These are phyloP conservation scores for Macrobrachium rosenbergii DNA, from an alignment of 1,140 invertebrate genomes.

Conservation along the genomic window DNA sequence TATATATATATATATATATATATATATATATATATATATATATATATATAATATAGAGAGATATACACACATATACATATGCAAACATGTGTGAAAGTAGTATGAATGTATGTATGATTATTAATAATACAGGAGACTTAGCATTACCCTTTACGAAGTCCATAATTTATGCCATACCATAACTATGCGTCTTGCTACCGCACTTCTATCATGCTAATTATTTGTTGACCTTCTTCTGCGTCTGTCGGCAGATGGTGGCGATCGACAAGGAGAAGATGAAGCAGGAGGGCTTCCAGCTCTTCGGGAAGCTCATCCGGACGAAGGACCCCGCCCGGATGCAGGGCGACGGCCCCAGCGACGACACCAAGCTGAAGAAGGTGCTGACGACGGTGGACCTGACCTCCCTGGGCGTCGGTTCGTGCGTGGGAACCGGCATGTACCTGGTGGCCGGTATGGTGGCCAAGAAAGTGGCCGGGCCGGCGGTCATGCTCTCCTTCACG, in stretches of 20 bases:
- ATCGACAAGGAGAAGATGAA: constrained; percentile 23
- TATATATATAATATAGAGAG: not conserved
- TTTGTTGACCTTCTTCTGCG: not conserved
- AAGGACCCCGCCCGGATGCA: constrained; percentile 42
- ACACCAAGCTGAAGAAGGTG: constrained; percentile 79
- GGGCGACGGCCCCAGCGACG: not conserved
- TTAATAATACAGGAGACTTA: too few relatives aligned
- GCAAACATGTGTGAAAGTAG: not conserved
- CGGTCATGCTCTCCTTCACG: constrained; percentile 88
- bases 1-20: not conserved
- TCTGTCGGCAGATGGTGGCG: constrained; percentile 31
- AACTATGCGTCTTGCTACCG: not conserved
- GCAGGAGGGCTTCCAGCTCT: constrained; percentile 28
- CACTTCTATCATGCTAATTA: not conserved
- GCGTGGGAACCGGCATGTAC: constrained; percentile 94
- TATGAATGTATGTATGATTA: too few relatives aligned
- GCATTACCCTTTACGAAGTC: too few relatives aligned
- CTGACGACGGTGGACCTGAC: constrained; percentile 90
- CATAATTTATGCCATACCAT: not conserved
- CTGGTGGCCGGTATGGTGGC: constrained; percentile 92
- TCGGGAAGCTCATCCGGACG: constrained; percentile 44
- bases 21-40: not conserved
- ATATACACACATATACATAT: not conserved
- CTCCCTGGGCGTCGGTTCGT: constrained; percentile 92
- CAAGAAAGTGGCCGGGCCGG: constrained; percentile 87